Conservation (phyloP, 2,888 invertebrate species). For the Lottia gigantea region DNA sequence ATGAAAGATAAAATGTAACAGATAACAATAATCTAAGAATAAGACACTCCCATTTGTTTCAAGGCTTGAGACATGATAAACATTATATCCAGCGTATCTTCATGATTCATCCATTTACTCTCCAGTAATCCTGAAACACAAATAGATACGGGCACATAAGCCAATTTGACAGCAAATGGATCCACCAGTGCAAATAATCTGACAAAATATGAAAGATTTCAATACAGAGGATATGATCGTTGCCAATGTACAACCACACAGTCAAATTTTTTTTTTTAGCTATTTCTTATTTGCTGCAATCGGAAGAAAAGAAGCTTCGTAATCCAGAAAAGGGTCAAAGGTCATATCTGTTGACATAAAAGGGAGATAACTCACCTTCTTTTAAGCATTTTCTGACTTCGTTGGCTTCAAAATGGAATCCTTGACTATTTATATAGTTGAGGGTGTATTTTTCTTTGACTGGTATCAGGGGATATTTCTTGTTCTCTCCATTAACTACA, state of each 20-base stretch:
- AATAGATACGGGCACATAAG: not conserved
- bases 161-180: too few species aligned
- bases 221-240: too few species aligned
- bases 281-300: too few species aligned
- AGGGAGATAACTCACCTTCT: constrained; percentile 36
- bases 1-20: too few species aligned
- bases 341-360: not conserved
- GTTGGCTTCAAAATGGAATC: constrained; percentile 49
- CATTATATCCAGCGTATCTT: constrained; percentile 45
- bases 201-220: too few species aligned
- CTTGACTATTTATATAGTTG: constrained; percentile 42
- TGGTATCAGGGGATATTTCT: constrained; percentile 38
- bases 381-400: constrained; percentile 40
- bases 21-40: too few species aligned
- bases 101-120: constrained; percentile 39
- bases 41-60: constrained; percentile 44
- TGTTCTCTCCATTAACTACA: constrained; percentile 30
- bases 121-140: constrained; percentile 47
- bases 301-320: too few species aligned
- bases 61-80: constrained; percentile 47
- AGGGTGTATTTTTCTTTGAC: constrained; percentile 26
- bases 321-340: too few species aligned
- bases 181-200: too few species aligned
- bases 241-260: too few species aligned
- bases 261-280: too few species aligned